Evolutionary conservation across 2,113 vertebrate genomes (phyloP).

Genomic region (Cyanoderma ruficeps): DNA sequence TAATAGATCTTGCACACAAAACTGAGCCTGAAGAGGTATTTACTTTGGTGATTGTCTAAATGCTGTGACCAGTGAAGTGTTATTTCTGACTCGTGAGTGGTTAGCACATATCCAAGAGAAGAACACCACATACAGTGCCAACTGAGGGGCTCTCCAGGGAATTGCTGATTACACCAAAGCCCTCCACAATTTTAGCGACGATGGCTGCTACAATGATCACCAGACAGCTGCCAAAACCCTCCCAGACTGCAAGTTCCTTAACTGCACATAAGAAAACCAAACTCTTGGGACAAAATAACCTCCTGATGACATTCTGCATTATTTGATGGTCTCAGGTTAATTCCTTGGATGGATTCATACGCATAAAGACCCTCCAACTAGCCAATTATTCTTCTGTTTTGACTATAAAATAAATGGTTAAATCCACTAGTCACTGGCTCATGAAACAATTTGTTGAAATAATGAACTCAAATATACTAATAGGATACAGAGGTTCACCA

Average conservation of each 20-base stretch:
- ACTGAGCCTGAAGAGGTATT: neutral
- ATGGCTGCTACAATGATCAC: neutral
- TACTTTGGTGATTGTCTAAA: neutral
- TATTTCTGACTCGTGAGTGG: neutral
- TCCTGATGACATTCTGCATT: neutral
- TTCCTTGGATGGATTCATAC: neutral
- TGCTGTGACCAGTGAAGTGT: neutral
- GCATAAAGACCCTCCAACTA: neutral
- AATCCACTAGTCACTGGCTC: slow-evolving; percentile 29
- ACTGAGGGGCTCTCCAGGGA: neutral
- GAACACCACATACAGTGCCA: neutral
- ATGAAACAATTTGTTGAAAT: slow-evolving; percentile 57
- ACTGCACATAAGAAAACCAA: neutral
- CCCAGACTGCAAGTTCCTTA: neutral
- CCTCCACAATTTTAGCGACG: neutral
- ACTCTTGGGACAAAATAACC: neutral
- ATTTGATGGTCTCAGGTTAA: neutral
- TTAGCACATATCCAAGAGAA: neutral
- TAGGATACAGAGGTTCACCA: slow-evolving; percentile 43
- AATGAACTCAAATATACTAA: slow-evolving; percentile 55
- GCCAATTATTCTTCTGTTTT: slow-evolving; percentile 2
- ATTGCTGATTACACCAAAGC: neutral
- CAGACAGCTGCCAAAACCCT: neutral
- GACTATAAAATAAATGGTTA: slow-evolving; percentile 54
- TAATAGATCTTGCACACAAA: neutral